Base-by-base conservation (phyloP, 2,797 vertebrate species). In the Pangasius sanitwongsei region DNA sequence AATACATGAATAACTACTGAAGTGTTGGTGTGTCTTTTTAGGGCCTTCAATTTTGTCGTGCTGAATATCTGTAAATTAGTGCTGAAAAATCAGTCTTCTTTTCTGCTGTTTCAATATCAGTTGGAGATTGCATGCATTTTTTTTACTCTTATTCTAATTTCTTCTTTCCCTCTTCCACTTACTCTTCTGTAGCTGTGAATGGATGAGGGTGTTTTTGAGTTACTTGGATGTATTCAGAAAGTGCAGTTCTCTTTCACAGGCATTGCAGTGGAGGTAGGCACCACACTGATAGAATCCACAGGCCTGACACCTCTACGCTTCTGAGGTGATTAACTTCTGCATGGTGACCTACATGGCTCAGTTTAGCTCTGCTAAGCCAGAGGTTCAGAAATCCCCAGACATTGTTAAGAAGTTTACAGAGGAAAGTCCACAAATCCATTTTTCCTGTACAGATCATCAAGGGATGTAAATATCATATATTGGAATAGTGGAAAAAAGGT, bases 251-350 rank as follows among this genome's bases (percentile, higher is more conserved):
- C 75, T 53, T 65, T 86, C 86, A 78, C 78, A 84, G 93, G 92
- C 89, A 59, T 86, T 9, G 57, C 63, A 75, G 86, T 55, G 81
- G 85, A 92, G 92, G 92, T 65, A 88, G 92, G 90, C 92, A 89
- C 86, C 86, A 90, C 85, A 44, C 92, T 91, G 94, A 94, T 94
- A 91, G 93, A 93, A 94, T 92, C 92, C 41, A 84, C 90, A 86
- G 92, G 92, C 12, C 67, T 57, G 69, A 84, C 67, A 63, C 67
- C 81, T 53, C n/a, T 55, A 72, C 8, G n/a, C 88, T 90, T 94
- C 92, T 9, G 67, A 93, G 92, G 91, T 92, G 85, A 92, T 91
- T 91, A 90, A 92, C 89, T 61, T 89, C 13, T 82, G 91, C 89
- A 93, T 87, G 92, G 92, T 92, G 90, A 89, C 81, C 57, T 83